These are phyloP conservation scores for Phrynosoma blainvillii DNA, from an alignment of 2,113 vertebrate genomes.

Conservation along the genomic window DNA sequence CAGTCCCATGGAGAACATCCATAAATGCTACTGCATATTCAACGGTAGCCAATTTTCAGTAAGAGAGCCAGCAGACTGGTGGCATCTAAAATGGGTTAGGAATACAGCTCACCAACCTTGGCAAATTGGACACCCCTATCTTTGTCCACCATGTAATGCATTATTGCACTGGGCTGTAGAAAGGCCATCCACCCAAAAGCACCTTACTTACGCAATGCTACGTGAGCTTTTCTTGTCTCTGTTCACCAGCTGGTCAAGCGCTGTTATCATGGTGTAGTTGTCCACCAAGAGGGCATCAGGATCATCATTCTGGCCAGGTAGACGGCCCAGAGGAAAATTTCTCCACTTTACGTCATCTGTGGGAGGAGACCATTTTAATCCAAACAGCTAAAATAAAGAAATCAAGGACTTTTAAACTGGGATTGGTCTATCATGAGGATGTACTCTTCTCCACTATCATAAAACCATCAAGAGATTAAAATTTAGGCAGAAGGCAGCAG, in stretches of 20 bases:
- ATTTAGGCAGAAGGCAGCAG: no score
- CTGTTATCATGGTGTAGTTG: slow-evolving; percentile 85
- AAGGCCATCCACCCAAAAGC: neutral
- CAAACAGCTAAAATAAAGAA: neutral
- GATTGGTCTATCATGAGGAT: neutral
- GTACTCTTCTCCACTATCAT: neutral
- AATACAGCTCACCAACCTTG: no score
- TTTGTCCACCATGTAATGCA: no score
- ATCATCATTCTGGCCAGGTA: slow-evolving; percentile 91
- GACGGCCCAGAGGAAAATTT: slow-evolving; percentile 86
- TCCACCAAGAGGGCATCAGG: slow-evolving; percentile 88
- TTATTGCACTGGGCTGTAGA: no score
- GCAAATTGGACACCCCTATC: no score
- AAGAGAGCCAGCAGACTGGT: no score
- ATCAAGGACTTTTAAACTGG: neutral
- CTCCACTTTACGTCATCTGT: slow-evolving; percentile 86
- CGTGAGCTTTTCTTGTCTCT: slow-evolving; percentile 60
- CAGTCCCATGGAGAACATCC: no score
- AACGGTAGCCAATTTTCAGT: no score
- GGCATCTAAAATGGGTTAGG: no score
- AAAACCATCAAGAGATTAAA: no score
- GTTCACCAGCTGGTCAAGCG: slow-evolving; percentile 87
- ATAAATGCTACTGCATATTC: no score
- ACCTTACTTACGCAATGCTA: slow-evolving; percentile 55
- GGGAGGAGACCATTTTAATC: slow-evolving; percentile 29